These are phyloP conservation scores for Drosophila rhopaloa DNA, from an alignment of 1,140 invertebrate species.

Conservation along the genomic window DNA sequence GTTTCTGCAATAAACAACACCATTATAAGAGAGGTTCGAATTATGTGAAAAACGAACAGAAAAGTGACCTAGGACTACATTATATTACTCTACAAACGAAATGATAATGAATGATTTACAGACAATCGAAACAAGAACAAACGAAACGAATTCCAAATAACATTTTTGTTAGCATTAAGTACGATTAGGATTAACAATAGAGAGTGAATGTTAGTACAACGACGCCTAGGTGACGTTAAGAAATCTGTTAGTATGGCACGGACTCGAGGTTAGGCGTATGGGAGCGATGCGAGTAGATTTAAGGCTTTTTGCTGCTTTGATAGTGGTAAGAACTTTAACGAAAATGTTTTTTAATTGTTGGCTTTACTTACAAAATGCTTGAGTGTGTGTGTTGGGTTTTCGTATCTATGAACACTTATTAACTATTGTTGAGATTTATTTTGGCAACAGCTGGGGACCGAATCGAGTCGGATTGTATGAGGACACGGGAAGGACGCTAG, in stretches of 20 bases:
- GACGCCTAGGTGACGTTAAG: slow-evolving; percentile 51
- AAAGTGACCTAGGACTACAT: slow-evolving; percentile 64
- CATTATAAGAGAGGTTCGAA: slow-evolving; percentile 26
- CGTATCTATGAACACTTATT: slow-evolving; percentile 61
- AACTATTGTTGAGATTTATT: slow-evolving; percentile 59
- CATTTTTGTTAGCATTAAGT: slow-evolving; percentile 63
- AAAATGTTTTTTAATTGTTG: slow-evolving; percentile 68
- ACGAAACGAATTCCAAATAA: slow-evolving; percentile 66
- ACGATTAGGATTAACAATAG: slow-evolving; percentile 29
- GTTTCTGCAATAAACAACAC: slow-evolving; percentile 61
- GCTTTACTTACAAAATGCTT: slow-evolving; percentile 80
- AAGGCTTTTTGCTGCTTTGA: slow-evolving; percentile 70
- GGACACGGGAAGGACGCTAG: slow-evolving; percentile 39
- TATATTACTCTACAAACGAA: slow-evolving; percentile 72
- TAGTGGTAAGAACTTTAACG: slow-evolving; percentile 58
- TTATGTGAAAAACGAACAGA: slow-evolving; percentile 34
- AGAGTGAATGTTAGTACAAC: slow-evolving; percentile 65
- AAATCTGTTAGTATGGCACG: slow-evolving; percentile 66
- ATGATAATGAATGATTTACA: slow-evolving; percentile 55
- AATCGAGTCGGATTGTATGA: slow-evolving; percentile 18
- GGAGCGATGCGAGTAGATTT: slow-evolving; percentile 51
- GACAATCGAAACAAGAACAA: slow-evolving; percentile 58
- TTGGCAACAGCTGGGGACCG: slow-evolving; percentile 34
- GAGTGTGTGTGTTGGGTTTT: slow-evolving; percentile 65
- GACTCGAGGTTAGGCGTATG: slow-evolving; percentile 41